phyloP scores from a whole-genome alignment of 2,797 vertebrate genomes.

The Molossus molossus region DNA sequence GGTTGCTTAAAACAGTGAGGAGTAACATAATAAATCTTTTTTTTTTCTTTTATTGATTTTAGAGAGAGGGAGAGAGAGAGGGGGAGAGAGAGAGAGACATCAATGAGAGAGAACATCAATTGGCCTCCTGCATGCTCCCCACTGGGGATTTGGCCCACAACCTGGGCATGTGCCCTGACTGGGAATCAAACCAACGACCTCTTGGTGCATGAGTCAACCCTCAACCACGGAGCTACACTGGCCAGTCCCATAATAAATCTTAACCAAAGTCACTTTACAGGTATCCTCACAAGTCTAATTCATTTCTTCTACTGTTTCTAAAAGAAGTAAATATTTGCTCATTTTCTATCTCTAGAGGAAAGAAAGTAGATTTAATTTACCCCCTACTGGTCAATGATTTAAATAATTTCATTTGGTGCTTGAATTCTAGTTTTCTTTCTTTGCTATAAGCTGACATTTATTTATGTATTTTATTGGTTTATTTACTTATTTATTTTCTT shows the following conservation, averaged over 20 bases:
- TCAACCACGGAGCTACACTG: no score
- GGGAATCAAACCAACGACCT: no score
- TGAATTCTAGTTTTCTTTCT: not conserved
- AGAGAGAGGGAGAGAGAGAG: no score
- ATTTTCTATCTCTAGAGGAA: not conserved
- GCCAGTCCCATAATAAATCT: not conserved
- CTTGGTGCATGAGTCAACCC: no score
- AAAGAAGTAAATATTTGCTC: not conserved
- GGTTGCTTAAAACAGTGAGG: not conserved
- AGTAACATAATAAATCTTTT: not conserved
- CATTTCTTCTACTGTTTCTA: not conserved
- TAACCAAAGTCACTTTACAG: not conserved
- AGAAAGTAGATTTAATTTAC: not conserved
- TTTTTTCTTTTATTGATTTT: no score
- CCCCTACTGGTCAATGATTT: conserved; percentile 29
- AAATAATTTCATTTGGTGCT: not conserved
- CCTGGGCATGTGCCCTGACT: no score
- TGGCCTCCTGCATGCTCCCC: no score
- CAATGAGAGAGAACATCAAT: no score
- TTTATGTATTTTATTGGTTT: not conserved
- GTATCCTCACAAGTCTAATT: not conserved
- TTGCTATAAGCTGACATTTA: not conserved
- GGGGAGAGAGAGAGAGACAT: no score
- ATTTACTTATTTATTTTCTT: not conserved
- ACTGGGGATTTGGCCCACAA: no score